Percentiles rank a stretch among this genome's conserved stretches.
Evolutionary conservation across 2,113 vertebrate species (phyloP).

Genomic region (Potamarius usumacintae): DNA sequence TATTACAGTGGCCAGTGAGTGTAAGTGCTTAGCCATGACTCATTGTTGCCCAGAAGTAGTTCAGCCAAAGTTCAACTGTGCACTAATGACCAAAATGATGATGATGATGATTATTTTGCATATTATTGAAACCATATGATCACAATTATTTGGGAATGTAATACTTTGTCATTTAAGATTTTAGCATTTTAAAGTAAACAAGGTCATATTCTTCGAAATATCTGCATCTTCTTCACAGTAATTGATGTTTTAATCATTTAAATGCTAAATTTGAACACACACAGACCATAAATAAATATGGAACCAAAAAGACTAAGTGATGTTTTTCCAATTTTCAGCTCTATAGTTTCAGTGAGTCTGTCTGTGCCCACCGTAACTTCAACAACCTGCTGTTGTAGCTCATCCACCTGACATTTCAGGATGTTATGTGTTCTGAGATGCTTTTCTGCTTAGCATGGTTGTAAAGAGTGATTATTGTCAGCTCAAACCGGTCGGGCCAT

Average conservation of each 20-base stretch:
- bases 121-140: neutral
- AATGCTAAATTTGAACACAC: neutral
- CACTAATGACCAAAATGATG: neutral
- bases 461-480: neutral
- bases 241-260: neutral
- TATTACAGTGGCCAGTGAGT: too few species aligned
- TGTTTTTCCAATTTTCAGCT: neutral
- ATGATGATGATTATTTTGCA: neutral
- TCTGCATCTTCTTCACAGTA: neutral
- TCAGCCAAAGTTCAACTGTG: neutral
- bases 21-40: too few species aligned
- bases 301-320: neutral
- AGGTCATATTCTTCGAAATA: neutral
- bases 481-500: neutral
- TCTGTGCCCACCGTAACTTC: neutral
- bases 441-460: neutral
- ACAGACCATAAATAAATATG: neutral
- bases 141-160: neutral
- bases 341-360: neutral
- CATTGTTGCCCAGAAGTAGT: neutral
- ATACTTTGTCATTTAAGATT: neutral
- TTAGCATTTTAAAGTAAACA: neutral
- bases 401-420: neutral
- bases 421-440: neutral
- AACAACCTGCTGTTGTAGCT: neutral